Base-by-base conservation (phyloP, 2,888 invertebrate genomes). In the Bembecia ichneumoniformis region DNA sequence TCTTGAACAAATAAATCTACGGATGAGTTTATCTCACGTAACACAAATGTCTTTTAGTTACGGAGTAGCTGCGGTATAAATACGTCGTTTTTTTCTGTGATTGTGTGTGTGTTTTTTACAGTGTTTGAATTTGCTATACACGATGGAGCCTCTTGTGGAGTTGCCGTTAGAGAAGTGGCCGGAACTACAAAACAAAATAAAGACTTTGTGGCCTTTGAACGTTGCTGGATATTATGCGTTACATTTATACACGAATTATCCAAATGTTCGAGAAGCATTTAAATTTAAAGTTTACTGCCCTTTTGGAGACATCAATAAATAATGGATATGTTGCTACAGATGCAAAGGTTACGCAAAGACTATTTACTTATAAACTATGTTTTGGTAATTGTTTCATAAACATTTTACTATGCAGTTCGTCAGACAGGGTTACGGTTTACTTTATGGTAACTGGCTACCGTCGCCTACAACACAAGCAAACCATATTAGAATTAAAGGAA, bases 251-350 rank as follows among this genome's bases (percentile, higher is more conserved):
- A 45, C 45, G 35, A 4, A 34, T 14, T 40, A 48, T 20, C 51
- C 51, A 11, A 40, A 48, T 3, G 11, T 48, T 10, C 40, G 28
- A 3, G 45, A 47, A 9, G 36, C 13, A 3, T 49, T 45, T 45
- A n/a, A 35, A 10, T 43, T 53, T 13, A 51, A 40, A 34, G 49
- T 49, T 3, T 53, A 46, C 40, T 53, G 53, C 35, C 53, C 53
- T 14, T 51, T 35, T 35, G 47, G 51, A 28, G 47, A 51, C 14
- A 48, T 43, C 1, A 35, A 44, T 5, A 49, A 35, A 44, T 5
- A 49, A 49, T 35, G 51, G 51, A 43, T 44, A 10, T n/a, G 14
- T 40, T 3, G 40, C 40, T 3, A 40, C 11, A 11, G 40, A 40
- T 7, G 13, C 14, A 2, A 40, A 40, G 40, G 40, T 40, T 13